Base-by-base conservation (phyloP, 2,888 invertebrate species). In the Ichneumon xanthorius region DNA sequence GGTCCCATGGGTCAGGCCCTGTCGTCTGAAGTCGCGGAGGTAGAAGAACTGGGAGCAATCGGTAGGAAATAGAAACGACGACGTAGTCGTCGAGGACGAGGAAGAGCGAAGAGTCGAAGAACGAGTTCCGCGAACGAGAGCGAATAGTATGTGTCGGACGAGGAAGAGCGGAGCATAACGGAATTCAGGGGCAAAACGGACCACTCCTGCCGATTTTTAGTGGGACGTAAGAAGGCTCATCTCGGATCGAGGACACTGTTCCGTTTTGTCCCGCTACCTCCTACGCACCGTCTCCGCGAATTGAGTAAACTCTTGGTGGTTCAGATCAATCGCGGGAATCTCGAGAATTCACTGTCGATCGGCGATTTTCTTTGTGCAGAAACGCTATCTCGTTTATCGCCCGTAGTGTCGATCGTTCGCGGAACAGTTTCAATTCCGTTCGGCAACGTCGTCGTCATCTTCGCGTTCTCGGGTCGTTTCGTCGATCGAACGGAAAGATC, bases 41-140 rank as follows among this genome's bases (percentile, higher is more conserved):
- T n/a, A 19, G 65, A 63, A 50, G 33, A 33, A 63, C 63, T 33
- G 26, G 26, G 72, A 79, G 78, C 76, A 85, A 82, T 85, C 73
- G 78, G 75, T 63, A 55, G 70, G 75, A 82, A 82, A 85, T 81
- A 82, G 73, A 85, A 85, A 63, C 78, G 70, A 81, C 50, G 78
- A 48, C 37, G 65, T 19, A 48, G 40, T 19, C 72, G 14, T 48
- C 45, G 72, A 78, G 65, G 33, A 63, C 75, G 81, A 55, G 65
- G 58, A 70, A 19, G n/a, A 81, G 55, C 61, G 67, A 77, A 67
- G 68, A 81, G 63, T 53, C n/a, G 22, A 68, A 67, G n/a, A 26
- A 73, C 73, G 63, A 78, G 77, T 68, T 81, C 37, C 45, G 16
- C 16, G 7, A 33, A 16, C 40, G 48, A 50, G 19, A 11, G 61